Base-by-base conservation (phyloP, 2,113 vertebrate species). In the Misgurnus anguillicaudatus region DNA sequence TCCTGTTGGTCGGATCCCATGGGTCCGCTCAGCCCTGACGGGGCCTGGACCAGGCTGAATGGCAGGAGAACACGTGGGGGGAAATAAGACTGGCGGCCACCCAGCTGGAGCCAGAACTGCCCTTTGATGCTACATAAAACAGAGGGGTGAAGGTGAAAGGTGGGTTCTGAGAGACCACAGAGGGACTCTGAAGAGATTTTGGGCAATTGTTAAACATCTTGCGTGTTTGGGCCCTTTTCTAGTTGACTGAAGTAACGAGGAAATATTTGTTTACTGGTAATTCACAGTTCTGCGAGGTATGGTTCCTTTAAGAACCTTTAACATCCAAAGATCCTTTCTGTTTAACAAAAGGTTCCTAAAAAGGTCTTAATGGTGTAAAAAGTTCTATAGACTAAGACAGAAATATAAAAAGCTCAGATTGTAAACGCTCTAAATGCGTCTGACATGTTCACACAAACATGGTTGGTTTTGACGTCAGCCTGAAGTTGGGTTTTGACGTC, bases 81-180 rank as follows among this genome's bases (percentile, higher is more conserved):
- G 91, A 93, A 93, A 93, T 91, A 87, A 89, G 89, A 90, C 87
- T 82, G 80, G 87, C 85, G 90, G 88, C 91, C 91, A 92, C 88
- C 91, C 92, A 91, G 89, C 85, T 76, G 88, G 90, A 91, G 91
- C 91, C 91, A 89, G 24, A 72, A 79, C 75, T 63, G 76, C 80
- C 82, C 91, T 93, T 93, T 92, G 91, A 93, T 90, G 87, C 86
- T 83, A 66, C n/a, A n/a, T n/a, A 57, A 71, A 80, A 77, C 73
- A 75, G 80, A 80, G 39, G 63, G 71, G 82, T 82, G 81, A 79
- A 71, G 78, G 75, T 84, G 64, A 57, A 81, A 75, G 72, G 83
- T 75, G 75, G 82, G 70, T 77, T 76, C 65, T 79, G 83, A 65
- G 79, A 83, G 81, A 88, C 41, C 21, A 38, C n/a, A n/a, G 13